Evolutionary conservation across 1,140 invertebrate genomes (phyloP), one percentile per base, ranked within the genome.

Genomic region (Eriocheir sinensis): DNA sequence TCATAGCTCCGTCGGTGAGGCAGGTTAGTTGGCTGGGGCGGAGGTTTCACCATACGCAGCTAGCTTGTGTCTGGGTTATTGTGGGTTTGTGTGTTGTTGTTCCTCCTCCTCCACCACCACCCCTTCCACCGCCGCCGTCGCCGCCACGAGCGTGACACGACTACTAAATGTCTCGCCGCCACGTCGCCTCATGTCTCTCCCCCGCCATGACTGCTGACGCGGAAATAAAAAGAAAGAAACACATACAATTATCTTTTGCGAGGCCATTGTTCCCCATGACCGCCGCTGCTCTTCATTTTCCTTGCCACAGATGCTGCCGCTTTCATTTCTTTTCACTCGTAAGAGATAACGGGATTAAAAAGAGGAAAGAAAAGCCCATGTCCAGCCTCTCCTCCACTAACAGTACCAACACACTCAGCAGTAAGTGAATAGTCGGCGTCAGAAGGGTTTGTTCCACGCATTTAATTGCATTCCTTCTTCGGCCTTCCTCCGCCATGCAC

Each of bases 401-500:
- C n/a, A n/a, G n/a, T 17, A 12, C 9, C 32, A 86, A 41, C 30
- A 86, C 34, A 86, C 27, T 15, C 34, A 40, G 30, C 83, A 38
- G 80, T 36, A 27, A n/a, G 40, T 34, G 3, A 72, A 21, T 6
- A n/a, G 60, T 72, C 60, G 6, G 30, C 83, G 36, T 86, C 36
- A 86, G 36, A n/a, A 72, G 60, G n/a, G 30, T 86, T 41, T 2
- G 4, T 89, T 40, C 88, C 36, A 8, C 36, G 30, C 88, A 30
- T n/a, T 88, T 21, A n/a, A 88, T 88, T 88, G 85, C 85, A 88
- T 38, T 34, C 34, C 85, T 34, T 30, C 81, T 34, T n/a, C 36
- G 30, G 85, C 85, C 27, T 8, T 32, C 30, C 80, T 34, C 85
- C 40, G 30, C 88, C 21, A 44, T 12, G 60, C 21, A 44, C 30